These are phyloP conservation scores for Campaea margaritaria DNA, from an alignment of 2,888 invertebrate genomes.

Conservation along the genomic window DNA sequence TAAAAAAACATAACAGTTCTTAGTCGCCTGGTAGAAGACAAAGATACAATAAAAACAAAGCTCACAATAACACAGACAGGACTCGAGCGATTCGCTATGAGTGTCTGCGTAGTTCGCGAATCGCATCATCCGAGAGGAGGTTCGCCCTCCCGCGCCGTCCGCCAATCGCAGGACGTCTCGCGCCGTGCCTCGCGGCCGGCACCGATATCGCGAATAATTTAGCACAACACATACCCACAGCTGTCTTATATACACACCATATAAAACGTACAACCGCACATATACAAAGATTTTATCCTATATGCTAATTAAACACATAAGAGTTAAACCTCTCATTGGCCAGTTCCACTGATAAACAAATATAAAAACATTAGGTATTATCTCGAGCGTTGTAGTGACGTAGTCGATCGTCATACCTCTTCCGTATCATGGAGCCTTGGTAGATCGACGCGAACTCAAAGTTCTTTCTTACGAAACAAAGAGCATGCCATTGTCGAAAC, in stretches of 20 bases:
- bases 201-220: slow-evolving; percentile 78
- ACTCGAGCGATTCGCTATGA: slow-evolving; percentile 63
- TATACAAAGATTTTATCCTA: slow-evolving; percentile 41
- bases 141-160: slow-evolving; percentile 77
- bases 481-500: slow-evolving; percentile 53
- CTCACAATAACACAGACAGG: slow-evolving; percentile 36
- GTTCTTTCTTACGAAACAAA: slow-evolving; percentile 50
- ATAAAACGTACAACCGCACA: slow-evolving; percentile 12
- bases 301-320: slow-evolving; percentile 40
- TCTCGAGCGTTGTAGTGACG: slow-evolving; percentile 41
- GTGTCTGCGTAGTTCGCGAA: slow-evolving; percentile 39
- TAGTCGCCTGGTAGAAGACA: slow-evolving; percentile 55
- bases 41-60: slow-evolving; percentile 28
- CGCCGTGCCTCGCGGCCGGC: slow-evolving; percentile 57
- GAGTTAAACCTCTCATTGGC: slow-evolving; percentile 45
- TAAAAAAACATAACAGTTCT: slow-evolving; percentile 33
- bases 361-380: slow-evolving; percentile 40
- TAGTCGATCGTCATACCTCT: slow-evolving; percentile 56
- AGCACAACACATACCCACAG: slow-evolving; percentile 54
- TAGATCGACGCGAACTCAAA: slow-evolving; percentile 63
- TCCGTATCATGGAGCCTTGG: slow-evolving; percentile 71
- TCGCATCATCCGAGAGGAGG: slow-evolving; percentile 71
- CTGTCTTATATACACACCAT: slow-evolving; percentile 28
- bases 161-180: slow-evolving; percentile 73
- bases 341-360: slow-evolving; percentile 45